These are phyloP conservation scores for Acronicta leporina DNA, from an alignment of 2,888 invertebrate species.

Conservation along the genomic window DNA sequence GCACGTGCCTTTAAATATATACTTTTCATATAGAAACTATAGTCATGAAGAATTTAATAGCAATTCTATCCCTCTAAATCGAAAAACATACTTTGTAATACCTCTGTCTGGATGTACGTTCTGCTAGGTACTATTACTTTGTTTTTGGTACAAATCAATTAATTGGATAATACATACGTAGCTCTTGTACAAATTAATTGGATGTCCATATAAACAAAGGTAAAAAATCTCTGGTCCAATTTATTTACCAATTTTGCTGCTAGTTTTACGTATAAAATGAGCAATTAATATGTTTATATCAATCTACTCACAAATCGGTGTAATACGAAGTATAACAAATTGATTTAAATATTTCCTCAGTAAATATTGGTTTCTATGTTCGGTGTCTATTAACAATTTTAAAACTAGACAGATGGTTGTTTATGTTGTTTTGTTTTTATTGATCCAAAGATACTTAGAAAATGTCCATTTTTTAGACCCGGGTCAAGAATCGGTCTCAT, in stretches of 20 bases:
- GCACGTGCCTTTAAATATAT: conserved; percentile 9
- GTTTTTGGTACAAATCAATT: conserved; percentile 21
- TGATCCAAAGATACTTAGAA: background rate
- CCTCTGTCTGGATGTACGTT: conserved; percentile 9
- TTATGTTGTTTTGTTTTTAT: background rate
- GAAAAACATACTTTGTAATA: conserved; percentile 20
- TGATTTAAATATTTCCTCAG: background rate
- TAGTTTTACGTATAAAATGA: conserved; percentile 6
- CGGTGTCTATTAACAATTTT: too few species aligned
- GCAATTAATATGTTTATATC: background rate
- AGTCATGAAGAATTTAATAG: conserved; percentile 11
- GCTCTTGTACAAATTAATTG: conserved; percentile 15
- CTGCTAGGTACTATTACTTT: conserved; percentile 1
- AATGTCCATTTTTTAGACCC: conserved; percentile 10
- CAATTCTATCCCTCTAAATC: conserved; percentile 11
- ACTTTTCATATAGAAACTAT: conserved; percentile 15
- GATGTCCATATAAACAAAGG: conserved; percentile 12
- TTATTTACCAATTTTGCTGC: background rate
- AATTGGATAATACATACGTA: conserved; percentile 10
- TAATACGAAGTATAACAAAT: background rate
- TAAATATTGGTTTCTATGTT: too few species aligned
- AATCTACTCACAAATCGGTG: background rate
- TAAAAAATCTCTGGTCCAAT: conserved; percentile 5
- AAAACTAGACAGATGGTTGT: background rate
- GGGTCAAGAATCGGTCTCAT: conserved; percentile 40